Evolutionary conservation across 2,113 vertebrate species (phyloP).

Genomic region (Puntigrus tetrazona): DNA sequence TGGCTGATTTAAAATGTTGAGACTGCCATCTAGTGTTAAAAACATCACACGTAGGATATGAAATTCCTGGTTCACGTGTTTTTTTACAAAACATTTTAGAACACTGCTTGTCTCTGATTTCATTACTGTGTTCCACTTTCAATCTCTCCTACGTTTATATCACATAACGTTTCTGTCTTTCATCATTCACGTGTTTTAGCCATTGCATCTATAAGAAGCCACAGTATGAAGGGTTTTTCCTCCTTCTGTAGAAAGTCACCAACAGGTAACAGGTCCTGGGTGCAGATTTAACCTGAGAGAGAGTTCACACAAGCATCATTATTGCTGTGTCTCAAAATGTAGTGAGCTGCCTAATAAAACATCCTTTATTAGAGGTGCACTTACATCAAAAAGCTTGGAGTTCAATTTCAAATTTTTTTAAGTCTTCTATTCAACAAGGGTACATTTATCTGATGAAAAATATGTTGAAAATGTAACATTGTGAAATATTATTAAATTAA

Average conservation of each 20-base stretch:
- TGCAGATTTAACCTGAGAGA: constrained; percentile 1
- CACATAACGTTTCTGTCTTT: not conserved
- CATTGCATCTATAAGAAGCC: constrained; percentile 32
- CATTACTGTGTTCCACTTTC: not conserved
- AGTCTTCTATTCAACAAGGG: not conserved
- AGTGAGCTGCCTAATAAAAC: not conserved
- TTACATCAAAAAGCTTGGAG: not conserved
- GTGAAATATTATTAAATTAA: not conserved
- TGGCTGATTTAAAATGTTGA: not conserved
- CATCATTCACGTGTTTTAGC: constrained; percentile 42
- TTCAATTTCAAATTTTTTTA: not conserved
- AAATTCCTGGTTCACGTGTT: not conserved
- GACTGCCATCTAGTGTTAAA: constrained; percentile 47
- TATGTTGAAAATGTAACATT: not conserved
- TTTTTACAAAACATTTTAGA: not conserved
- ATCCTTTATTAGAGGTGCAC: not conserved
- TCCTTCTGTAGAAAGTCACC: constrained; percentile 33
- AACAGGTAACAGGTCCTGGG: constrained; percentile 49
- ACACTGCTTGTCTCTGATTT: not conserved
- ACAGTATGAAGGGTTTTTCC: constrained; percentile 39
- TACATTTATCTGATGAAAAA: not conserved
- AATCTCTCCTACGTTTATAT: not conserved
- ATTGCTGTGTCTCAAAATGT: constrained; percentile 3
- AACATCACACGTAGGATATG: not conserved
- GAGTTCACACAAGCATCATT: constrained; percentile 17